These are phyloP conservation scores for Chiridota heheva DNA, from an alignment of 35 echinoderm and acorn worm genomes.

Conservation along the genomic window DNA sequence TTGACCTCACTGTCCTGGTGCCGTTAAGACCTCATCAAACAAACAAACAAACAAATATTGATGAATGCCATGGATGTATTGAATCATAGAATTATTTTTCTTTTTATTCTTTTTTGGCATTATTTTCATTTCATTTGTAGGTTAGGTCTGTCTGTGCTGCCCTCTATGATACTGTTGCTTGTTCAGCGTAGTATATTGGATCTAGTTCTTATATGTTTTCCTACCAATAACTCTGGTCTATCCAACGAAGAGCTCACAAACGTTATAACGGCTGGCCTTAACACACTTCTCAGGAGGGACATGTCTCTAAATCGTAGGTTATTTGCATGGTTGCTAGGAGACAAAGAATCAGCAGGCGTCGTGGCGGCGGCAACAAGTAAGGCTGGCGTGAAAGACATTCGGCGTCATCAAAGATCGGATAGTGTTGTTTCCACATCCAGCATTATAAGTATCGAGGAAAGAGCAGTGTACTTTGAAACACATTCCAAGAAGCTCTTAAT, in stretches of 20 bases:
- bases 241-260: conserved; percentile 50
- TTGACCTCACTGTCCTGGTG: too few species aligned
- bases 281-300: conserved; percentile 83
- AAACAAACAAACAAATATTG: too few species aligned
- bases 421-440: conserved; percentile 69
- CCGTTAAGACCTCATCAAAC: too few species aligned
- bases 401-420: conserved; percentile 48
- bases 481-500: conserved; percentile 82
- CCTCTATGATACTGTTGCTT: conserved; percentile 78
- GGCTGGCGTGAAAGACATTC: background rate
- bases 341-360: conserved; percentile 22
- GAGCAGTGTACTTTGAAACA: conserved; percentile 79
- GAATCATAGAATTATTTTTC: too few species aligned
- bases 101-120: too few species aligned
- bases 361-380: background rate
- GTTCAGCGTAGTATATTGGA: conserved; percentile 90
- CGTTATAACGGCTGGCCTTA: conserved; percentile 75
- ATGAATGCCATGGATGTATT: too few species aligned
- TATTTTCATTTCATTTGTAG: conserved; percentile 48
- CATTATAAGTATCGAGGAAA: conserved; percentile 73
- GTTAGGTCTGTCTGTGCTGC: conserved; percentile 80
- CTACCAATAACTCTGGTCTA: conserved; percentile 49
- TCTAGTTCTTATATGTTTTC: conserved; percentile 80
- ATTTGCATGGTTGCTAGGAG: conserved; percentile 88
- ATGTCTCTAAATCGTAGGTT: conserved; percentile 95